Percentiles rank a stretch among this genome's conserved stretches.
phyloP scores from a whole-genome alignment of 2,888 invertebrate species.

The Eretmocerus hayati region DNA sequence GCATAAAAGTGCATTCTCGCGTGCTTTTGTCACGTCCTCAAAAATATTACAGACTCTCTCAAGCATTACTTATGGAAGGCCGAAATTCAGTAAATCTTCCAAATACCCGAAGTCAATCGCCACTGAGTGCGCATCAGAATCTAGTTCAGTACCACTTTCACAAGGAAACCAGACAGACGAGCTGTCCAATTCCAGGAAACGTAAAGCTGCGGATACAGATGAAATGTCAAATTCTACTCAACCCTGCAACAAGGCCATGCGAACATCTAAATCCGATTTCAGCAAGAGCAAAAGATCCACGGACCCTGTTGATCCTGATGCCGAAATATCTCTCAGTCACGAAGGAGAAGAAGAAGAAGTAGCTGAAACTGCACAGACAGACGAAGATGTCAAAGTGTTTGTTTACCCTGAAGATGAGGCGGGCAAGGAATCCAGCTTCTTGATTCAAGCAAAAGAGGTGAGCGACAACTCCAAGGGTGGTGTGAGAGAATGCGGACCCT shows the following conservation, averaged over 20 bases:
- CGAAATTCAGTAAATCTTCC: slow-evolving; percentile 17
- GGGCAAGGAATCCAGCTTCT: slow-evolving; percentile 36
- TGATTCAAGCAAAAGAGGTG: slow-evolving; percentile 36
- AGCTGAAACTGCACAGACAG: no score
- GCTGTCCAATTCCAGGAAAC: slow-evolving; percentile 32
- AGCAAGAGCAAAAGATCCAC: not conserved
- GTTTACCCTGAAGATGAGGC: slow-evolving; percentile 38
- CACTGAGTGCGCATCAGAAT: slow-evolving; percentile 1
- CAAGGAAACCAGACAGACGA: not conserved
- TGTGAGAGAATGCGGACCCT: slow-evolving; percentile 42
- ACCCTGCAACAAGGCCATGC: slow-evolving; percentile 37
- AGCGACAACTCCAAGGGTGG: slow-evolving; percentile 22
- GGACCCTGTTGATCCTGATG: not conserved
- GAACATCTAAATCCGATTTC: slow-evolving; percentile 17
- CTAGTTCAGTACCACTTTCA: not conserved
- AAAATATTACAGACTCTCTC: slow-evolving; percentile 41
- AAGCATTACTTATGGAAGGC: slow-evolving; percentile 35
- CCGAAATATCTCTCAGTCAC: not conserved
- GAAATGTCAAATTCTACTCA: slow-evolving; percentile 27
- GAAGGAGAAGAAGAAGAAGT: slow-evolving; percentile 23
- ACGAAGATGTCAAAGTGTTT: slow-evolving; percentile 38
- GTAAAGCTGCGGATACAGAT: slow-evolving; percentile 36
- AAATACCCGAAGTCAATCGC: slow-evolving; percentile 5
- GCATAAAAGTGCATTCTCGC: slow-evolving; percentile 29
- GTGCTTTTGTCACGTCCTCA: slow-evolving; percentile 40